phyloP scores from a whole-genome alignment of 2,888 invertebrate species.

The Magallana nippona region DNA sequence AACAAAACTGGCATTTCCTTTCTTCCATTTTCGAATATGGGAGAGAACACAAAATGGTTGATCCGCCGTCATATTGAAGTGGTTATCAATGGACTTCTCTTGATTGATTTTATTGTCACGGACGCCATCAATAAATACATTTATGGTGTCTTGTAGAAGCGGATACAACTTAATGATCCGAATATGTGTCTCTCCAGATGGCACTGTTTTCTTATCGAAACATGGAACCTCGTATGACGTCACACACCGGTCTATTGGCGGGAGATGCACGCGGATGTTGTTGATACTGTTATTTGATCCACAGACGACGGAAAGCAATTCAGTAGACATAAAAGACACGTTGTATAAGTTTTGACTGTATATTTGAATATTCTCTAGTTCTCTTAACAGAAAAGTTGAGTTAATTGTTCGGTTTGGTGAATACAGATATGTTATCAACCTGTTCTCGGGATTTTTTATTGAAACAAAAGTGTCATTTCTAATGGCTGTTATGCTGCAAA shows the following conservation, averaged over 20 bases:
- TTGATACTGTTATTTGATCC: background rate
- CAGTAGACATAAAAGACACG: background rate
- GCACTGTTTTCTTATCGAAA: background rate
- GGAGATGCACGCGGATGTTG: background rate
- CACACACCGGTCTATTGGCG: background rate
- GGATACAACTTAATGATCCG: slow-evolving; percentile 1
- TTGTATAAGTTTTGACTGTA: background rate
- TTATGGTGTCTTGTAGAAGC: background rate
- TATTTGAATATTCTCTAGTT: background rate
- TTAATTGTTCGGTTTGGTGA: background rate
- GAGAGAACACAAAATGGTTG: background rate
- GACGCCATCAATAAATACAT: background rate
- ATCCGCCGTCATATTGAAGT: background rate
- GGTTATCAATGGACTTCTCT: background rate
- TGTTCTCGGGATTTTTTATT: background rate
- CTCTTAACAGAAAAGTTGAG: background rate
- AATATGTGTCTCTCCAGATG: background rate
- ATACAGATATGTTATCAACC: background rate
- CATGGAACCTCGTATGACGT: slow-evolving; percentile 6
- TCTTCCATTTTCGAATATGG: slow-evolving; percentile 21
- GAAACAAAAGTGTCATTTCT: background rate
- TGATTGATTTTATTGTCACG: background rate
- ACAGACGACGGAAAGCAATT: background rate
- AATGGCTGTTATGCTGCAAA: background rate
- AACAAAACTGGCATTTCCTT: background rate